phyloP scores from a whole-genome alignment of 2,797 vertebrate genomes.

The Syndactyla subalaris region DNA sequence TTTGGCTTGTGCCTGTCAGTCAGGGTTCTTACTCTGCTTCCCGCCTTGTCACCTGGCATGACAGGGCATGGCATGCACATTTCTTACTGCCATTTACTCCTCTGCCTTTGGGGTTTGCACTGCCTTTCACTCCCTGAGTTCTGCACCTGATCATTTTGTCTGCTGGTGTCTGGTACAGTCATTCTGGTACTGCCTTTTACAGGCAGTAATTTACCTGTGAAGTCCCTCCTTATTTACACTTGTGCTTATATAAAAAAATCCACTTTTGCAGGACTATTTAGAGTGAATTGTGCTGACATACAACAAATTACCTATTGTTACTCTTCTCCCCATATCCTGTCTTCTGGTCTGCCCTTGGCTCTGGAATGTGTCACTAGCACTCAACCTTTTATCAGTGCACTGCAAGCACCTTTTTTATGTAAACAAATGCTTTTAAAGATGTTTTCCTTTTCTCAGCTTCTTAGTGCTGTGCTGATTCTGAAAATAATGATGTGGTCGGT shows the following conservation, averaged over 20 bases:
- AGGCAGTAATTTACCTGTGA: background rate
- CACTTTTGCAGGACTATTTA: background rate
- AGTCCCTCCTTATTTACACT: background rate
- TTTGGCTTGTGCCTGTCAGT: background rate
- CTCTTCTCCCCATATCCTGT: background rate
- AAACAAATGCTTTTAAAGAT: background rate
- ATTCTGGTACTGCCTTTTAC: background rate
- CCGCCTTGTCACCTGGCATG: background rate
- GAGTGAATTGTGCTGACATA: background rate
- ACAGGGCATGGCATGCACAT: background rate
- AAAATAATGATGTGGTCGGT: background rate
- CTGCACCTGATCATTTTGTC: background rate
- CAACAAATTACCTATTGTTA: background rate
- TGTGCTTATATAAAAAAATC: background rate
- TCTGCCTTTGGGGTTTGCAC: background rate
- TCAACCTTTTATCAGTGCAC: background rate
- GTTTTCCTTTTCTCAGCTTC: background rate
- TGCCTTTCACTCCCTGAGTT: background rate
- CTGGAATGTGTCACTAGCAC: constrained; percentile 1
- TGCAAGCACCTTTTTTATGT: background rate
- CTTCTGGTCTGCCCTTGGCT: background rate
- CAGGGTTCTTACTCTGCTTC: background rate
- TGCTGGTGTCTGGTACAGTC: background rate
- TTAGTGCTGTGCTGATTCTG: background rate
- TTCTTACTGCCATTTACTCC: background rate